phyloP scores from a whole-genome alignment of 2,113 vertebrate genomes.

The Harpagus bidentatus region DNA sequence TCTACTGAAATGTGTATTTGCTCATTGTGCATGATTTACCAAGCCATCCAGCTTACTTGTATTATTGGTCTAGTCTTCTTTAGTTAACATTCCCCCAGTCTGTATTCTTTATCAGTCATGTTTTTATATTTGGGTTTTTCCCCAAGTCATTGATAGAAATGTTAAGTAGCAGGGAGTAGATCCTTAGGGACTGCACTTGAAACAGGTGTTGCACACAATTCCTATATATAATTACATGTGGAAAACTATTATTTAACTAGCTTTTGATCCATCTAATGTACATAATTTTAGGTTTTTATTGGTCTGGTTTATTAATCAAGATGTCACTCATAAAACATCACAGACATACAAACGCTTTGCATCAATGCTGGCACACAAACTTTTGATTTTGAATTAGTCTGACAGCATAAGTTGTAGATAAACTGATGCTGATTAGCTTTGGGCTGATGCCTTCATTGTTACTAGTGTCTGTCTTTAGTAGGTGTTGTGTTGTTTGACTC shows the following conservation, averaged over 20 bases:
- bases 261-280: neutral
- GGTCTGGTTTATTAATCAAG: neutral
- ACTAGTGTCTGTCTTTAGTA: neutral
- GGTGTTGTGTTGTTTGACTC: neutral
- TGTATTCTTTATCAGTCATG: neutral
- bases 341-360: neutral
- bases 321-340: neutral
- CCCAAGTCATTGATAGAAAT: neutral
- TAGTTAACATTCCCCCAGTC: neutral
- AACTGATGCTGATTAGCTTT: neutral
- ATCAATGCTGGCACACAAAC: neutral
- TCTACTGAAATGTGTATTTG: neutral
- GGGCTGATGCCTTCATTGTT: neutral
- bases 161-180: neutral
- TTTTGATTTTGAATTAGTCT: neutral
- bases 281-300: neutral
- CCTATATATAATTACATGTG: neutral
- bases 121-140: neutral
- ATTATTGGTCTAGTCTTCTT: neutral
- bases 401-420: neutral
- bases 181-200: neutral
- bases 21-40: neutral
- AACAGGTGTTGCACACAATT: neutral
- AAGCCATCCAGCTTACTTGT: neutral
- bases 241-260: neutral